phyloP scores from a whole-genome alignment of 2,797 vertebrate species.

The Pangasius krempfi region DNA sequence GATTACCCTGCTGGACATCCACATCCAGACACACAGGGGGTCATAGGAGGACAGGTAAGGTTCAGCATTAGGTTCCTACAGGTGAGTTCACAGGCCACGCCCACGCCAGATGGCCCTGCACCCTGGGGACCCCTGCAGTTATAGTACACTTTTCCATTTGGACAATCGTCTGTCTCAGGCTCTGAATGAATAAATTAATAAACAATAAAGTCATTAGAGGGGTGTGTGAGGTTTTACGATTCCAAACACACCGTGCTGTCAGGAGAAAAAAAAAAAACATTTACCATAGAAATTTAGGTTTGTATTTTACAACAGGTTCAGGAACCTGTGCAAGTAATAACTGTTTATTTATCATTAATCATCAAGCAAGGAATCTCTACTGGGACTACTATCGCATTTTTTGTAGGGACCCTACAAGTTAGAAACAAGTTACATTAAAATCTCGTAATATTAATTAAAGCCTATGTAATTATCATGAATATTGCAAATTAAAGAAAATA shows the following conservation, averaged over 20 bases:
- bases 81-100: conserved; percentile 88
- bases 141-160: conserved; percentile 92
- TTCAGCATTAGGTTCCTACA: conserved; percentile 97
- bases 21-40: conserved; percentile 92
- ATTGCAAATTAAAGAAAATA: background rate
- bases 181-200: conserved; percentile 61
- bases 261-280: background rate
- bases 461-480: background rate
- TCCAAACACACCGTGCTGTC: background rate
- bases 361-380: background rate
- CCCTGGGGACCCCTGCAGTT: conserved; percentile 88
- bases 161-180: conserved; percentile 81
- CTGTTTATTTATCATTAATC: background rate
- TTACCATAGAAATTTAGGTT: background rate
- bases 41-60: conserved; percentile 91
- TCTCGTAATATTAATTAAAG: background rate
- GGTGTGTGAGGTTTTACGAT: background rate
- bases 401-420: background rate
- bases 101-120: conserved; percentile 76
- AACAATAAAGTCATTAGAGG: background rate
- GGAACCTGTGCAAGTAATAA: background rate
- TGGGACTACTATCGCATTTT: background rate
- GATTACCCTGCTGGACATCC: conserved; percentile 90
- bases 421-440: background rate
- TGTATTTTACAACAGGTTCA: background rate